Conservation (phyloP, 2,888 invertebrate genomes). For the Nephrotoma flavescens region DNA sequence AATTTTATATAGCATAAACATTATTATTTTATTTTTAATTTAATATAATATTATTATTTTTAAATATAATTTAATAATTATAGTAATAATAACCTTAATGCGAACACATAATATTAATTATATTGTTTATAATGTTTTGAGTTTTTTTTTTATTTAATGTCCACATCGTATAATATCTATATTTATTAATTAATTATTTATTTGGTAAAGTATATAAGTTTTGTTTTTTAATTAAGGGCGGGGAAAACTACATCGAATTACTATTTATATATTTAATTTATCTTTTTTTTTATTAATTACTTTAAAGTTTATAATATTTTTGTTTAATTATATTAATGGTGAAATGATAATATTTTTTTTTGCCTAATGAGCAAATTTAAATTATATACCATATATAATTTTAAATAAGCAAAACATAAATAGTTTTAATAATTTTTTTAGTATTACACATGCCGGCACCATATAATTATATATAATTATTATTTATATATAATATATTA, state of each 20-base stretch:
- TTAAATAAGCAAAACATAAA: background rate
- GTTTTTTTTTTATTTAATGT: background rate
- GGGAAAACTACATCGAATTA: background rate
- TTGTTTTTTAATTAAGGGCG: background rate
- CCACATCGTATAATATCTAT: background rate
- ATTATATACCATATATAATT: background rate
- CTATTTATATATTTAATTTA: background rate
- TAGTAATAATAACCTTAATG: background rate
- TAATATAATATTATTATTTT: background rate
- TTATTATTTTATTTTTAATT: background rate
- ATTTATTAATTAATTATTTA: background rate
- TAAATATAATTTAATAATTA: background rate
- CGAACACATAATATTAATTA: background rate
- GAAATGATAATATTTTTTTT: background rate
- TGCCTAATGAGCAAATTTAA: background rate
- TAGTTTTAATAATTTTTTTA: background rate
- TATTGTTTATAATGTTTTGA: background rate
- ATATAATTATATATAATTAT: background rate
- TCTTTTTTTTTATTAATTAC: background rate
- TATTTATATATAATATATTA: background rate
- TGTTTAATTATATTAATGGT: background rate
- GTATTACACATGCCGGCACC: constrained; percentile 4
- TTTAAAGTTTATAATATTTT: background rate
- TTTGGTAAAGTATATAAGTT: background rate
- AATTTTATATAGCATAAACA: background rate